Base-by-base conservation (phyloP, 2,113 vertebrate species). In the Corythornis vintsioides region DNA sequence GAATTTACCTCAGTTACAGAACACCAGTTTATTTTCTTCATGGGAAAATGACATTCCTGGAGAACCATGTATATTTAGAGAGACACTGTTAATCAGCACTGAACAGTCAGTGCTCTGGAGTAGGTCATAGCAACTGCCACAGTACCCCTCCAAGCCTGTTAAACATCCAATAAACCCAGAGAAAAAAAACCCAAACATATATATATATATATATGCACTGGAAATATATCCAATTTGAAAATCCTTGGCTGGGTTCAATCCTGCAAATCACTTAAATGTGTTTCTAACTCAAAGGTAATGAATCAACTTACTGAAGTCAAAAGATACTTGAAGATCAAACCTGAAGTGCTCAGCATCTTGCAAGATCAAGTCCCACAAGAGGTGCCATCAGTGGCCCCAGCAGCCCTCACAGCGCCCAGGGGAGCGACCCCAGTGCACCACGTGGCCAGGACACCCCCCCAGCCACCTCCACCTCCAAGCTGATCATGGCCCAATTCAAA, bases 321-420 rank as follows among this genome's bases (percentile, higher is more conserved):
- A 60, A 69, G 59, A 8, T 17, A 11, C 71, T 48, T 6, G 60
- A 72, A 42, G 71, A 72, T 28, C 33, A 29, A 64, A 13, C 15
- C 38, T 22, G 4, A 33, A 59, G 59, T 2, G 4, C 75, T 77
- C 71, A 65, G 84, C 40, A 12, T 15, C 61, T 66, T 15, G 8
- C 52, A 29, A 29, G 64, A 48, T 4, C 77, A 31, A 29, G 6
- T 10, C 74, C 67, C 60, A 42, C 6, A 0, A 0, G 56, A 35
- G 63, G 48, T 48, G 42, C 31, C 3, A 0, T 2, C 2, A 1
- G 2, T 15, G 38, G 15, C 78, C 42, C 15, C 74, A 50, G 67
- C 29, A 19, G 72, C 59, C 63, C 48, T 35, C 2, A 0, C 13
- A 25, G 55, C 5, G 1, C 1, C 16, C 9, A 13, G 4, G 55